Conservation (phyloP, 2,888 invertebrate genomes). For the Eremobia ochroleuca region DNA sequence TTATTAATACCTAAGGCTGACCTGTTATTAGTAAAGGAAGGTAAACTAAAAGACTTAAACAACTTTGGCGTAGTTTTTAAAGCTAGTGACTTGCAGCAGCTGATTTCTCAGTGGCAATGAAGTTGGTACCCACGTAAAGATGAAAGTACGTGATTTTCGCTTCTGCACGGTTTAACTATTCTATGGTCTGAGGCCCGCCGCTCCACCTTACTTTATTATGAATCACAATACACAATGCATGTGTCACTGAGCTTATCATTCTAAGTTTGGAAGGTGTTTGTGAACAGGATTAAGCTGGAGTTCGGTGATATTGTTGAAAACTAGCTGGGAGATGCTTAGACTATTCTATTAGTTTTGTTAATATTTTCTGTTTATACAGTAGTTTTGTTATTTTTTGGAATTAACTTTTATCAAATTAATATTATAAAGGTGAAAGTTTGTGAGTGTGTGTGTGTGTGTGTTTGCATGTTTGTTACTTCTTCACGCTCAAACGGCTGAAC, state of each 20-base stretch:
- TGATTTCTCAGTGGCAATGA: not conserved
- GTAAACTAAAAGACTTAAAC: not conserved
- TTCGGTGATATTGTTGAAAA: constrained; percentile 40
- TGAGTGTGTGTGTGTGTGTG: too few relatives aligned
- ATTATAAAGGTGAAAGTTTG: too few relatives aligned
- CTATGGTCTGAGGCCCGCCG: constrained; percentile 47
- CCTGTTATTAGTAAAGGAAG: not conserved
- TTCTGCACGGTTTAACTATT: constrained; percentile 15
- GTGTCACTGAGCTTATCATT: constrained; percentile 66
- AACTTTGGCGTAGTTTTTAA: not conserved
- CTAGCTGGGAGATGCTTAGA: not conserved
- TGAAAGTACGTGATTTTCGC: not conserved
- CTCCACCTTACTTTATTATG: constrained; percentile 68
- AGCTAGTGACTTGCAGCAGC: not conserved
- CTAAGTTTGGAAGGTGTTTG: constrained; percentile 54
- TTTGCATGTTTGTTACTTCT: too few relatives aligned
- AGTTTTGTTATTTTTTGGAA: not conserved
- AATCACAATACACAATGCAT: constrained; percentile 70
- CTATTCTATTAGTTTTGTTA: constrained; percentile 19
- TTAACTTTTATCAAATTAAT: too few relatives aligned
- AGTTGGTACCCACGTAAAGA: not conserved
- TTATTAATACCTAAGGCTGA: not conserved
- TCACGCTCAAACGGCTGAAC: too few relatives aligned
- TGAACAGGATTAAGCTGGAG: constrained; percentile 38
- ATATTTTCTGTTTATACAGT: not conserved